Base-by-base conservation (phyloP, 2,888 invertebrate species). In the Eilema griseolum region DNA sequence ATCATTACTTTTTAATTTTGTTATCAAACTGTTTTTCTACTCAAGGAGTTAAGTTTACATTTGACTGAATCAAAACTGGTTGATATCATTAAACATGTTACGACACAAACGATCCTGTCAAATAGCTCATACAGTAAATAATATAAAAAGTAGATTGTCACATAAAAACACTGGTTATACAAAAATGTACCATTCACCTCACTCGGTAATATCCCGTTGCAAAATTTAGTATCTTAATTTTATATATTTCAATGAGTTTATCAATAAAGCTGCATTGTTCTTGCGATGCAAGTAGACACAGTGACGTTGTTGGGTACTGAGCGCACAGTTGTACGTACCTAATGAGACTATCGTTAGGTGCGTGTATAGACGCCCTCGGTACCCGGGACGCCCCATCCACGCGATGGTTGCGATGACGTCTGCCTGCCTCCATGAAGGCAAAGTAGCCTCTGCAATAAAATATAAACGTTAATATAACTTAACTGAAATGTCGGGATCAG, bases 401-500 rank as follows among this genome's bases (percentile, higher is more conserved):
- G 66, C 97, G 91, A 72, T 96, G 96, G 61, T 96, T 96, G 76
- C 98, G 95, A 85, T 98, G 97, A 76, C 96, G 96, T 70, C 97
- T 95, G 10, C 98, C 98, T 37, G 98, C 97, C 90, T 98, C 98
- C 85, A 97, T 96, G 93, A 99, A 99, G 14, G 98, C 98, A 93
- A 98, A 98, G 92, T 98, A 98, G 23, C 98, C 98, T 79, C 98
- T 96, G 93, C 83, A 80, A 76, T 2, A 28, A 4, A 24, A 41
- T 52, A 52, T n/a, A 8, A 52, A n/a, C 33, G 33, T 37, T 37
- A 37, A 12, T 37, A 37, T 37, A 37, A 11, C 11, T 37, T 8
- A 33, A 4, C 5, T 8, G 37, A 37, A 37, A 37, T 12, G 37
- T 37, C 11, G 37, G 37, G 37, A 37, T 12, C 37, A 37, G 37